A percentile compares a stretch with the other conserved stretches of the same genome.
Evolutionary conservation across 2,113 vertebrate species (phyloP).

Genomic region (Eolophus roseicapilla): DNA sequence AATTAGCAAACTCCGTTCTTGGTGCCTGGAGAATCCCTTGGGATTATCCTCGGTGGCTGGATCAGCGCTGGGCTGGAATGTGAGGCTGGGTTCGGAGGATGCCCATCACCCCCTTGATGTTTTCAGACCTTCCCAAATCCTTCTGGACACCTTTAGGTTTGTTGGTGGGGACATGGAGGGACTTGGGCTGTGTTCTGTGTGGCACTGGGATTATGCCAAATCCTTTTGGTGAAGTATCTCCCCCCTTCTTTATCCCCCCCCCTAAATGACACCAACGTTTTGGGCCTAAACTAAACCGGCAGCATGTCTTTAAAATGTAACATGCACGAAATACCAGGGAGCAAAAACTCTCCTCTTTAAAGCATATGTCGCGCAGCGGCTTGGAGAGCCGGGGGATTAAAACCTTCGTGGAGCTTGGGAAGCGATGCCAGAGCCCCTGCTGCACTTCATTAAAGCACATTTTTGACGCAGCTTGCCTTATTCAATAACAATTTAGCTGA

Average conservation of each 20-base stretch:
- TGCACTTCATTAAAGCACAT: constrained; percentile 45
- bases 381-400: background rate
- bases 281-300: background rate
- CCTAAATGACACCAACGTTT: background rate
- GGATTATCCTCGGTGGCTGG: background rate
- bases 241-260: background rate
- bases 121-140: background rate
- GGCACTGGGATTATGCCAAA: background rate
- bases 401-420: background rate
- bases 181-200: too few relatives aligned
- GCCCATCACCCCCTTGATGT: background rate
- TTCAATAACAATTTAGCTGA: background rate
- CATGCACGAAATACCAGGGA: background rate
- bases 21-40: background rate
- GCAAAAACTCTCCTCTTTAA: background rate
- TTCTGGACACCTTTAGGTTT: background rate
- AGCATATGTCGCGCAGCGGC: background rate
- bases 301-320: background rate
- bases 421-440: constrained; percentile 33
- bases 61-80: background rate
- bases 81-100: background rate
- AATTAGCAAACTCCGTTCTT: background rate
- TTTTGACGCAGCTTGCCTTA: constrained; percentile 25
- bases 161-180: background rate
- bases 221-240: background rate